These are phyloP conservation scores for Thelaira solivaga DNA, from an alignment of 2,888 invertebrate species.

Conservation along the genomic window DNA sequence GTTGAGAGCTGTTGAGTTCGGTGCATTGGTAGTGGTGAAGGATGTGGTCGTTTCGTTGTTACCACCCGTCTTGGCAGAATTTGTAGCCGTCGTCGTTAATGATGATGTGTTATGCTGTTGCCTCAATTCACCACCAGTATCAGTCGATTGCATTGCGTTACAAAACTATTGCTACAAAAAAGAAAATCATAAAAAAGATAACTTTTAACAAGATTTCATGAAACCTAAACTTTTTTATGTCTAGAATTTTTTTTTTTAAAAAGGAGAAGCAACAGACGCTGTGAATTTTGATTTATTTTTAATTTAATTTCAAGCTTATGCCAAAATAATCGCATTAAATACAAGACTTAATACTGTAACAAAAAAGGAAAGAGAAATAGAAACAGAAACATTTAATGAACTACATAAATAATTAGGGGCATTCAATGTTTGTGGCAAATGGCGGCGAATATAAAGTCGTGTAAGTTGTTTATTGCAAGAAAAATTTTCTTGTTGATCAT, in stretches of 20 bases:
- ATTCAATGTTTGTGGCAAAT: too few species aligned
- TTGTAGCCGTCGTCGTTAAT: conserved; percentile 58
- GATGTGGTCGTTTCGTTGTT: conserved; percentile 69
- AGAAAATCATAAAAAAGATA: conserved; percentile 16
- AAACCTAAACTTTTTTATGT: conserved; percentile 20
- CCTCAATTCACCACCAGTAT: conserved; percentile 74
- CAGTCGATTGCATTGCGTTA: conserved; percentile 78
- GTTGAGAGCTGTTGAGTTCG: conserved; percentile 61
- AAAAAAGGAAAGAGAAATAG: too few species aligned
- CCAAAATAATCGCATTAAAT: conserved; percentile 57
- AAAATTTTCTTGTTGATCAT: too few species aligned
- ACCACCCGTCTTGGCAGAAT: conserved; percentile 60
- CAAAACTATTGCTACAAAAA: conserved; percentile 72
- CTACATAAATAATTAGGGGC: too few species aligned
- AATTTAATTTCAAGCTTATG: conserved; percentile 48
- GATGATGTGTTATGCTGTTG: conserved; percentile 62
- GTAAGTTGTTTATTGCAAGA: too few species aligned
- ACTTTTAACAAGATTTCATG: conserved; percentile 35
- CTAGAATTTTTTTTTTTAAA: neutral
- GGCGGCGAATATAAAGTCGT: too few species aligned
- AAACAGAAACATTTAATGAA: too few species aligned
- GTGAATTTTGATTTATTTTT: conserved; percentile 31
- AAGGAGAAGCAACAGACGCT: neutral
- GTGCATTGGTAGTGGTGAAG: conserved; percentile 66
- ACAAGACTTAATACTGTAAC: neutral